Percentiles rank a stretch among this genome's conserved stretches.
phyloP scores from a whole-genome alignment of 2,888 invertebrate species.

The Hirtodrosophila alboralis region DNA sequence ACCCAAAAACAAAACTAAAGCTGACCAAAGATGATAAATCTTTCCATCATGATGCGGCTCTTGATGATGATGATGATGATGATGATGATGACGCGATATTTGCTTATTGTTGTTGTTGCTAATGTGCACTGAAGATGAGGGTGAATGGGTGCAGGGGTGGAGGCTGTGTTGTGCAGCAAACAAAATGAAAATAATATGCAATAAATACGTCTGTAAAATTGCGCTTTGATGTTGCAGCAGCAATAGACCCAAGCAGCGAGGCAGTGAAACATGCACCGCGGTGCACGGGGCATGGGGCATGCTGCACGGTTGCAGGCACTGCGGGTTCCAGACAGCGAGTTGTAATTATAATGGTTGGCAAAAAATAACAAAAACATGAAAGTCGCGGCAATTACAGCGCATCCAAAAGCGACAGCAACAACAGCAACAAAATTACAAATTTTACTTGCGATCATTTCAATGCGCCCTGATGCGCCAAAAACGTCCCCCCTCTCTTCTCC shows the following conservation, averaged over 20 bases:
- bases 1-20: constrained; percentile 24
- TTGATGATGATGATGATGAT: constrained; percentile 28
- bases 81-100: constrained; percentile 19
- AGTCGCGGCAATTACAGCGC: constrained; percentile 32
- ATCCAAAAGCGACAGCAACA: constrained; percentile 27
- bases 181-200: constrained; percentile 68
- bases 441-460: constrained; percentile 44
- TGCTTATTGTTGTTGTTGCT: constrained; percentile 17
- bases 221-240: constrained; percentile 63
- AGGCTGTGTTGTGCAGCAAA: constrained; percentile 16
- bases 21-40: constrained; percentile 32
- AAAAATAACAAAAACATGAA: constrained; percentile 1
- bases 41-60: too few relatives aligned
- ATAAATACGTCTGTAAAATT: constrained; percentile 66
- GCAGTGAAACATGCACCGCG: constrained; percentile 55
- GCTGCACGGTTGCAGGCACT: neutral
- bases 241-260: constrained; percentile 24
- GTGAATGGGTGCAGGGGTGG: too few relatives aligned
- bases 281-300: constrained; percentile 1
- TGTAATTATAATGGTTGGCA: constrained; percentile 38
- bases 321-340: constrained; percentile 9
- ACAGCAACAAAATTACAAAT: constrained; percentile 26
- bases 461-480: neutral
- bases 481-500: too few relatives aligned
- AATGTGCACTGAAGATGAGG: constrained; percentile 5